Base-by-base conservation (phyloP, 2,888 invertebrate genomes). In the Lasioglossum malachurum region DNA sequence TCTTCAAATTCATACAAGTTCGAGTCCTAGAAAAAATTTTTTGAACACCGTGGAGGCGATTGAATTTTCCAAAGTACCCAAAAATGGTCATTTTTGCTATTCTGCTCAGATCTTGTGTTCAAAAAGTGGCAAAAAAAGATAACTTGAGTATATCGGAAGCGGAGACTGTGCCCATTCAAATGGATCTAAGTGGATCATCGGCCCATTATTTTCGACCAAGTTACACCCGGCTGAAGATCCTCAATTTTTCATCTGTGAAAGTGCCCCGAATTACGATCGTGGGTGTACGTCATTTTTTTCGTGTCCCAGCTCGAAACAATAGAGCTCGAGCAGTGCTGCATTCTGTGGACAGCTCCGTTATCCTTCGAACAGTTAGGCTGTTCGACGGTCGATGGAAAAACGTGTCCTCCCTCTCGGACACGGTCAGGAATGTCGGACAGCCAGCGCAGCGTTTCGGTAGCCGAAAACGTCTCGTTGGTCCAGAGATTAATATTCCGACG, bases 401-500 rank as follows among this genome's bases (percentile, higher is more conserved):
- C 38, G 69, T 69, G 69, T 69, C 19, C 38, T 19, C 12, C 38
- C 38, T 38, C 38, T 23, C 31, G 49, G 49, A 46, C 44, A n/a
- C 31, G 31, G 5, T n/a, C 38, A 69, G 67, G 77, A 77, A 77
- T 77, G 77, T 35, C 19, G 67, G 46, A 46, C 69, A 38, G 60
- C n/a, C 23, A 14, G 53, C 38, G 69, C 31, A 23, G 12, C n/a
- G 75, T 82, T 89, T 81, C 89, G 64, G 89, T 89, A 89, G 89
- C 89, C 78, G 64, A 79, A 27, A 84, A 67, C 78, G 81, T 81
- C 80, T 82, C 78, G 85, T 44, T 74, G 79, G 89, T 35, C 67
- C 91, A 88, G 92, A 92, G 92, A 93, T 94, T 92, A 92, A 93
- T 93, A 93, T 93, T 91, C 67, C 91, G 88, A 88, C 87, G 89